Conservation (phyloP, 2,888 invertebrate species). For the Melinaea menophilus region DNA sequence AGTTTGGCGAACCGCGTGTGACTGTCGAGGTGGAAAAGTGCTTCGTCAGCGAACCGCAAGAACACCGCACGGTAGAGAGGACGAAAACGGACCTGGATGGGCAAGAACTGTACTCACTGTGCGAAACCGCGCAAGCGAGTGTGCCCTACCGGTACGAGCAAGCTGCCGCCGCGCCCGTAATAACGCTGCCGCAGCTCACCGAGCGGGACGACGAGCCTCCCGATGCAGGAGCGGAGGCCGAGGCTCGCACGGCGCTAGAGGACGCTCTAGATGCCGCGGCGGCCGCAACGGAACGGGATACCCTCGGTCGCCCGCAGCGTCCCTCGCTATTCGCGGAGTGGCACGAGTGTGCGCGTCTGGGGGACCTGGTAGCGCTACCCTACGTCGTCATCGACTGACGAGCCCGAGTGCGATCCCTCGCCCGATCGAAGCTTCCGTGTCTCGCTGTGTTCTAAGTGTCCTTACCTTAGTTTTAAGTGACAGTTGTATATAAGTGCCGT, state of each 20-base stretch:
- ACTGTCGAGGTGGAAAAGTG: conserved; percentile 32
- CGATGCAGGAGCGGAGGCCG: conserved; percentile 36
- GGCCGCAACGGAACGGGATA: conserved; percentile 37
- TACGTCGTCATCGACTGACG: conserved; percentile 96
- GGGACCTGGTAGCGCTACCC: conserved; percentile 94
- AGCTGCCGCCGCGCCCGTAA: conserved; percentile 47
- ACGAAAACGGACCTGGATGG: conserved; percentile 61
- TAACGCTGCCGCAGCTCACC: conserved; percentile 33
- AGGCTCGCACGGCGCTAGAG: conserved; percentile 33
- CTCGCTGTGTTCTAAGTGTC: conserved; percentile 63
- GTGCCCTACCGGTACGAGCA: conserved; percentile 51
- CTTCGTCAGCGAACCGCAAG: conserved; percentile 45
- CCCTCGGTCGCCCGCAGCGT: conserved; percentile 50
- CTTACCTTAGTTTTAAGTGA: conserved; percentile 60
- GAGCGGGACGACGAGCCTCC: conserved; percentile 20
- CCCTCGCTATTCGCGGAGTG: conserved; percentile 88
- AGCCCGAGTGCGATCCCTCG: conserved; percentile 29
- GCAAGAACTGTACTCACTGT: conserved; percentile 46
- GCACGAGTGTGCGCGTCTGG: conserved; percentile 91
- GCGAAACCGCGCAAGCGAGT: conserved; percentile 37
- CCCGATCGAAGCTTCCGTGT: conserved; percentile 43
- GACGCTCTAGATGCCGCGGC: conserved; percentile 31
- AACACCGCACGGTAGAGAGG: conserved; percentile 65
- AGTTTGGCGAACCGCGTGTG: conserved; percentile 34
- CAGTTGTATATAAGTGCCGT: conserved; percentile 19